A percentile compares a stretch with the other conserved stretches of the same genome.
These are phyloP conservation scores for Julus scanicus DNA, from an alignment of 2,888 invertebrate genomes.

Conservation along the genomic window DNA sequence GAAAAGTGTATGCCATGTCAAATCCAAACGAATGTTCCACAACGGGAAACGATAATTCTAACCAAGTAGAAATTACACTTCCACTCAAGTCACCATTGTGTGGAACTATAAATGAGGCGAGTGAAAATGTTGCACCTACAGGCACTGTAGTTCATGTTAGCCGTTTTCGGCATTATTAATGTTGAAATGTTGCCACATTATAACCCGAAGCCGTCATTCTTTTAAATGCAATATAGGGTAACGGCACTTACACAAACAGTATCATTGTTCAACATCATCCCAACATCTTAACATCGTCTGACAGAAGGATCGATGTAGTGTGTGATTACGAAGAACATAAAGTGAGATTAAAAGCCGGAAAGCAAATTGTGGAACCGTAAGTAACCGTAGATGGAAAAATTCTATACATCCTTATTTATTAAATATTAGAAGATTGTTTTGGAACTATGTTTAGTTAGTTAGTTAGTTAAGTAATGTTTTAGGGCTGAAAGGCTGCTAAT, in stretches of 20 bases:
- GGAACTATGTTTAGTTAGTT: no score
- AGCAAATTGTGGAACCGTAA: conserved; percentile 60
- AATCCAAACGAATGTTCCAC: conserved; percentile 60
- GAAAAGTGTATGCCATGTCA: conserved; percentile 59
- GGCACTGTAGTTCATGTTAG: background rate
- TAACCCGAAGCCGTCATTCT: background rate
- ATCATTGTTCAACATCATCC: conserved; percentile 61
- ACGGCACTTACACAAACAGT: conserved; percentile 61
- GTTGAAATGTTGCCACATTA: background rate
- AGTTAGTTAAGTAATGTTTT: no score
- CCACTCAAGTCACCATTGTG: conserved; percentile 60
- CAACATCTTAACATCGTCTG: conserved; percentile 59
- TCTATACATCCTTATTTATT: background rate
- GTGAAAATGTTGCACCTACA: background rate
- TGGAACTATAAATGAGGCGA: conserved; percentile 60
- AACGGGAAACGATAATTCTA: conserved; percentile 56
- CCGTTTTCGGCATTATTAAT: background rate
- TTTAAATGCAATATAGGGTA: conserved; percentile 58
- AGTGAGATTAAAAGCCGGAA: conserved; percentile 60
- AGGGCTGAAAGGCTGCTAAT: no score
- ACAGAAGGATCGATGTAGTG: conserved; percentile 60
- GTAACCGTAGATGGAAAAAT: conserved; percentile 54
- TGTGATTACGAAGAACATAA: conserved; percentile 61
- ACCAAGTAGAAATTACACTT: conserved; percentile 59
- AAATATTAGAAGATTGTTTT: background rate